Evolutionary conservation across 64 coral and sea anemone genomes (phyloP).

Genomic region (Hydrozoanthus tunicans): DNA sequence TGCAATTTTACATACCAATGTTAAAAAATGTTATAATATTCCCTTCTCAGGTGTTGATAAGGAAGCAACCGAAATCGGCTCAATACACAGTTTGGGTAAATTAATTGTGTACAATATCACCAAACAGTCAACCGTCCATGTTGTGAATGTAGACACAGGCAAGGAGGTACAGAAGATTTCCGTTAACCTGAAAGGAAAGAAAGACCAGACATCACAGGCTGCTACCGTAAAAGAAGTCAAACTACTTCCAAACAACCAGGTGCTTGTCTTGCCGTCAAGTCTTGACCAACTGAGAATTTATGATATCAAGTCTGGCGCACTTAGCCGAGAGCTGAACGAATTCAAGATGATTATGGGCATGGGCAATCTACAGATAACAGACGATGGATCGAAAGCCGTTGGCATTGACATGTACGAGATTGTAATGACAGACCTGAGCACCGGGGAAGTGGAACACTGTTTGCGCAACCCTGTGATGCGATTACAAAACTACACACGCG

Average conservation of each 20-base stretch:
- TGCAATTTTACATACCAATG: too few species aligned
- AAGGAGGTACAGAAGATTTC: slow-evolving; percentile 74
- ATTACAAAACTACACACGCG: slow-evolving; percentile 64
- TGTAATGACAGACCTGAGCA: slow-evolving; percentile 67
- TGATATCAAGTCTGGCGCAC: slow-evolving; percentile 67
- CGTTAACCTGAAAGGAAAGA: slow-evolving; percentile 50
- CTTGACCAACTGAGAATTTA: slow-evolving; percentile 68
- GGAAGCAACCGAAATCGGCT: slow-evolving; percentile 60
- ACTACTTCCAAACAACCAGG: slow-evolving; percentile 58
- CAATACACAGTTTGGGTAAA: slow-evolving; percentile 63
- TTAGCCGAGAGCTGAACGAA: slow-evolving; percentile 67
- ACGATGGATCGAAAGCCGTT: slow-evolving; percentile 81
- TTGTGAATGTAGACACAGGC: slow-evolving; percentile 71
- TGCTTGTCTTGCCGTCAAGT: slow-evolving; percentile 72
- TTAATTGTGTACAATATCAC: slow-evolving; percentile 67
- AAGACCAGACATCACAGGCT: slow-evolving; percentile 27
- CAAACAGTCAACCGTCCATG: slow-evolving; percentile 61
- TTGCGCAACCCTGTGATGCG: slow-evolving; percentile 72
- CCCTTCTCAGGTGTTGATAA: slow-evolving; percentile 45
- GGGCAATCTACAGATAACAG: slow-evolving; percentile 72
- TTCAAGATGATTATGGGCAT: slow-evolving; percentile 80
- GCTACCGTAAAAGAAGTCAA: slow-evolving; percentile 75
- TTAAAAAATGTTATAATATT: background rate
- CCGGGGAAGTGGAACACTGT: slow-evolving; percentile 66
- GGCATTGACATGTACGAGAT: slow-evolving; percentile 82